phyloP scores from a whole-genome alignment of 2,888 invertebrate species.

The Acronicta psi region DNA sequence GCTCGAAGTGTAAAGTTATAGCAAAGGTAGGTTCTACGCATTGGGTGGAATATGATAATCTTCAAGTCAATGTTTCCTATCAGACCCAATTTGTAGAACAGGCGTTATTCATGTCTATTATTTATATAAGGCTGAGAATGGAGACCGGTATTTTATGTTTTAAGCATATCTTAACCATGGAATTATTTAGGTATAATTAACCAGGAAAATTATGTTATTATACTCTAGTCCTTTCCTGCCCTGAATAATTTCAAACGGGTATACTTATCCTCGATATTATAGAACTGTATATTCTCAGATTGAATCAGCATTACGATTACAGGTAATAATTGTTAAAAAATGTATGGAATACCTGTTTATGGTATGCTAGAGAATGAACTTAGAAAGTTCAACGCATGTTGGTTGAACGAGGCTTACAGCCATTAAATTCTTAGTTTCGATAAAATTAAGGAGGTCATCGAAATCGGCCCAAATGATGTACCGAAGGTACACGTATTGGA shows the following conservation, averaged over 20 bases:
- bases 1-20: slow-evolving; percentile 33
- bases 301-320: slow-evolving; percentile 36
- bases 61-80: neutral
- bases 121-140: slow-evolving; percentile 22
- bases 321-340: slow-evolving; percentile 18
- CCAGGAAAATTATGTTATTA: slow-evolving; percentile 48
- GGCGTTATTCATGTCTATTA: slow-evolving; percentile 26
- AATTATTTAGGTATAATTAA: slow-evolving; percentile 43
- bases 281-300: slow-evolving; percentile 49
- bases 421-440: slow-evolving; percentile 25
- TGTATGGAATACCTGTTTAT: slow-evolving; percentile 32
- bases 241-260: slow-evolving; percentile 49
- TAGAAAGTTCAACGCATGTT: slow-evolving; percentile 23
- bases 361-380: slow-evolving; percentile 33
- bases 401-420: slow-evolving; percentile 39
- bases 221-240: slow-evolving; percentile 54
- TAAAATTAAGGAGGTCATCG: slow-evolving; percentile 25
- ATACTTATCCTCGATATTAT: slow-evolving; percentile 50
- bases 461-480: no score
- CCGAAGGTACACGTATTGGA: no score
- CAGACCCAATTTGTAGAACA: slow-evolving; percentile 20
- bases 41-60: slow-evolving; percentile 11
- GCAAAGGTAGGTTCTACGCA: slow-evolving; percentile 4
- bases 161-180: slow-evolving; percentile 48
- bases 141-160: slow-evolving; percentile 25